These are phyloP conservation scores for Drosophila arizonae DNA, from an alignment of 1,140 invertebrate genomes.

Conservation along the genomic window DNA sequence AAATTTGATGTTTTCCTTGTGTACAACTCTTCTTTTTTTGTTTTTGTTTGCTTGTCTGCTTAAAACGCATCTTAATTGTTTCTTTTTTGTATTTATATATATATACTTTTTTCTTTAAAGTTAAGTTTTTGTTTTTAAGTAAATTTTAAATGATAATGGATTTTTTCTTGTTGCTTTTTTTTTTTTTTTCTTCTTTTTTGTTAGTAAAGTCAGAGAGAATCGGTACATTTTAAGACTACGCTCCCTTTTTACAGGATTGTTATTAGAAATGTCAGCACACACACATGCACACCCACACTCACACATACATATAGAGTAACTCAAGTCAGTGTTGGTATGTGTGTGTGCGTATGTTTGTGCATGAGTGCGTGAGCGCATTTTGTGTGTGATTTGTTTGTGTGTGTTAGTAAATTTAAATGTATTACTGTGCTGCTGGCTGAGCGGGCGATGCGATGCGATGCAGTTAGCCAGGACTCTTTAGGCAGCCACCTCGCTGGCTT, in stretches of 20 bases:
- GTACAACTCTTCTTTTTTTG: conserved; percentile 55
- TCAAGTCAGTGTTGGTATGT: not conserved
- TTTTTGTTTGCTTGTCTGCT: conserved; percentile 33
- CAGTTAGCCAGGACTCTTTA: conserved; percentile 46
- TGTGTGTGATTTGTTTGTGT: conserved; percentile 43
- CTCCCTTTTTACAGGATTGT: conserved; percentile 71
- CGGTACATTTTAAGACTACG: conserved; percentile 68
- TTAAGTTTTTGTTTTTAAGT: conserved; percentile 70
- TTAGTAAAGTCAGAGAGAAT: conserved; percentile 74
- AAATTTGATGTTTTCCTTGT: conserved; percentile 66
- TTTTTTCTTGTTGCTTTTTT: conserved; percentile 56
- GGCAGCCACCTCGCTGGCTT: conserved; percentile 81
- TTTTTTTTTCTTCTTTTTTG: conserved; percentile 53
- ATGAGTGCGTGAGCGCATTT: conserved; percentile 26
- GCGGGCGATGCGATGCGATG: conserved; percentile 22
- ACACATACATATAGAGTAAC: conserved; percentile 9
- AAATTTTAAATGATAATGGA: conserved; percentile 78
- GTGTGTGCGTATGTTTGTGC: conserved; percentile 18
- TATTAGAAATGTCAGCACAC: conserved; percentile 50
- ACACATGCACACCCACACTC: conserved; percentile 9
- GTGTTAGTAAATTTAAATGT: conserved; percentile 75
- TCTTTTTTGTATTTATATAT: conserved; percentile 53
- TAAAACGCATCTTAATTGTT: conserved; percentile 72
- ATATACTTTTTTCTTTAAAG: conserved; percentile 66
- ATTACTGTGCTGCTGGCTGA: conserved; percentile 50